These are phyloP conservation scores for Garrulus glandarius DNA, from an alignment of 2,797 vertebrate genomes.

Conservation along the genomic window DNA sequence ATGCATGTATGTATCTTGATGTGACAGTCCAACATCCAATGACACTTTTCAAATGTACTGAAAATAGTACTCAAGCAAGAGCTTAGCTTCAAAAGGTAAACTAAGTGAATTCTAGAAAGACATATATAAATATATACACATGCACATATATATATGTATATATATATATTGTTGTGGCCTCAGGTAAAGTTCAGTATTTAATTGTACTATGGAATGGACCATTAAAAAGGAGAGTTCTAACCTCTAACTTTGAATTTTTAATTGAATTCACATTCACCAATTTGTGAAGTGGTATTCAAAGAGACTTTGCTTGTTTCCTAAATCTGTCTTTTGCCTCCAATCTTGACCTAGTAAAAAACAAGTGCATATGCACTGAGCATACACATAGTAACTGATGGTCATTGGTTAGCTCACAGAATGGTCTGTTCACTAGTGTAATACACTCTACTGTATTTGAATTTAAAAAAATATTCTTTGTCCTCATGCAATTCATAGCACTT, in stretches of 20 bases:
- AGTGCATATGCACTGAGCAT: accelerated
- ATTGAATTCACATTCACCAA: not conserved
- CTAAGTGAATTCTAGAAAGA: not conserved
- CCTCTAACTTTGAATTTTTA: not conserved
- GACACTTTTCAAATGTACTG: not conserved
- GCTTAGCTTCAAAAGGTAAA: not conserved
- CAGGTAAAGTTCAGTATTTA: not conserved
- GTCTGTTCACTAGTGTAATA: not conserved
- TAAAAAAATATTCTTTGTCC: not conserved
- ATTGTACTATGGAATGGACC: not conserved
- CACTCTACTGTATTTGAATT: not conserved
- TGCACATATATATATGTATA: not conserved
- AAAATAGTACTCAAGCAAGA: not conserved
- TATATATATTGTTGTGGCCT: not conserved
- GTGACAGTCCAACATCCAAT: not conserved
- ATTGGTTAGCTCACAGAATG: not conserved
- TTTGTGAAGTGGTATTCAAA: not conserved
- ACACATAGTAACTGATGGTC: not conserved
- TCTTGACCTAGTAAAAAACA: not conserved
- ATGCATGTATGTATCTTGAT: not conserved
- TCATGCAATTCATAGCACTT: not conserved
- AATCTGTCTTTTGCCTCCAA: not conserved
- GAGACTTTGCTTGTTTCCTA: not conserved
- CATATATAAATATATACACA: not conserved
- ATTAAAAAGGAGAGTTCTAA: not conserved